phyloP scores from a whole-genome alignment of 92 coral and sea anemone genomes.

The Epizoanthus rinbou region DNA sequence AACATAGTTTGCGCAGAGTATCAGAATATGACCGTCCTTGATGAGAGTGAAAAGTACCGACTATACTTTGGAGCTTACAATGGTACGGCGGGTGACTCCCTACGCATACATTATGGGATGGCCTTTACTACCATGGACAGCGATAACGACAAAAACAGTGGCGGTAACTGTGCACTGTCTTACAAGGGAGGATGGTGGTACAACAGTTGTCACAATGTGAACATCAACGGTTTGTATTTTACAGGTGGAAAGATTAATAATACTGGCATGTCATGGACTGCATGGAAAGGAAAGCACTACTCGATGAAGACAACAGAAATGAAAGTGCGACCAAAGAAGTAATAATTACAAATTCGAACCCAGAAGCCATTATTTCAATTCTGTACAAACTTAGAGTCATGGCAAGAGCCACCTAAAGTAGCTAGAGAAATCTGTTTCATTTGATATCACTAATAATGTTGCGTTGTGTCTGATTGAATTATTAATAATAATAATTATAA shows the following conservation, averaged over 20 bases:
- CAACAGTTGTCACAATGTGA: background rate
- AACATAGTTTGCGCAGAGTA: too few species aligned
- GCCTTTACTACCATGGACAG: background rate
- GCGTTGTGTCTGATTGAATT: too few species aligned
- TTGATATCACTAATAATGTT: too few species aligned
- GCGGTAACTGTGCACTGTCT: background rate
- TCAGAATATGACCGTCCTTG: too few species aligned
- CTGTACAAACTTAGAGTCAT: too few species aligned
- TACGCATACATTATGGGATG: background rate
- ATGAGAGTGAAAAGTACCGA: too few species aligned
- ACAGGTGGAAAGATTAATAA: background rate
- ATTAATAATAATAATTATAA: too few species aligned
- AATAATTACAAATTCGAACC: too few species aligned
- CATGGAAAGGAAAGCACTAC: background rate
- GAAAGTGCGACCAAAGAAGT: too few species aligned
- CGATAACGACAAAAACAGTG: background rate
- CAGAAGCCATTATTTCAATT: too few species aligned
- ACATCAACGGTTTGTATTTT: background rate
- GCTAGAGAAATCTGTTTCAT: too few species aligned
- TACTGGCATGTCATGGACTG: background rate
- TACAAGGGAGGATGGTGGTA: slow-evolving; percentile 1
- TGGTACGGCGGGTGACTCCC: background rate
- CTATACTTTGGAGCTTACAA: background rate
- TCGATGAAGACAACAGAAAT: background rate
- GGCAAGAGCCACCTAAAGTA: too few species aligned